Conservation (phyloP, 2,113 vertebrate species). For the Eublepharis macularius region DNA sequence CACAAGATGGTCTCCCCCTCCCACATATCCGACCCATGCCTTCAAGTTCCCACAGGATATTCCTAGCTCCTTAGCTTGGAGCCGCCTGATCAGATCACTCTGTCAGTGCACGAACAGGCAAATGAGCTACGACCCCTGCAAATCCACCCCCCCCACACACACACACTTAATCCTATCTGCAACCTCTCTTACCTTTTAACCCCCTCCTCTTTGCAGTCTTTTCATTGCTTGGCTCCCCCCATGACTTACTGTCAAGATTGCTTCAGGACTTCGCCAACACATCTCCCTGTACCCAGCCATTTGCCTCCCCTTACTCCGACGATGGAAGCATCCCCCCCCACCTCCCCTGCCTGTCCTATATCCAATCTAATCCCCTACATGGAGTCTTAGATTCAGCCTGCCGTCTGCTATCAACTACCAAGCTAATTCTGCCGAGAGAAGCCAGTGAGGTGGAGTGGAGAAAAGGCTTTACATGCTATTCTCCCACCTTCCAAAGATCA, state of each 20-base stretch:
- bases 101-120: too few species aligned
- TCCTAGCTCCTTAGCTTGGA: too few species aligned
- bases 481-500: background rate
- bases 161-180: background rate
- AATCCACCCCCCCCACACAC: background rate
- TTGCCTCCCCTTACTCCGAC: background rate
- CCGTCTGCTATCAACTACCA: background rate
- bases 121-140: background rate
- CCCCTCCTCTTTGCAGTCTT: background rate
- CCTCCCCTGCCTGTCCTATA: constrained; percentile 34
- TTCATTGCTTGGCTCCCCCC: too few species aligned
- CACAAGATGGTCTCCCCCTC: background rate
- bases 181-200: background rate
- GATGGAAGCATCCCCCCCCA: background rate
- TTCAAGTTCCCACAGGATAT: background rate
- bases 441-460: background rate
- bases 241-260: background rate
- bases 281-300: background rate
- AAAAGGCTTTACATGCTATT: too few species aligned
- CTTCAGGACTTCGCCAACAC: background rate
- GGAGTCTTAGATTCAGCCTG: background rate
- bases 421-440: background rate
- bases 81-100: too few species aligned
- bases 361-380: constrained; percentile 48
- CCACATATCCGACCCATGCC: too few species aligned